phyloP scores from a whole-genome alignment of 2,113 vertebrate species.

The Actinemys pallida region DNA sequence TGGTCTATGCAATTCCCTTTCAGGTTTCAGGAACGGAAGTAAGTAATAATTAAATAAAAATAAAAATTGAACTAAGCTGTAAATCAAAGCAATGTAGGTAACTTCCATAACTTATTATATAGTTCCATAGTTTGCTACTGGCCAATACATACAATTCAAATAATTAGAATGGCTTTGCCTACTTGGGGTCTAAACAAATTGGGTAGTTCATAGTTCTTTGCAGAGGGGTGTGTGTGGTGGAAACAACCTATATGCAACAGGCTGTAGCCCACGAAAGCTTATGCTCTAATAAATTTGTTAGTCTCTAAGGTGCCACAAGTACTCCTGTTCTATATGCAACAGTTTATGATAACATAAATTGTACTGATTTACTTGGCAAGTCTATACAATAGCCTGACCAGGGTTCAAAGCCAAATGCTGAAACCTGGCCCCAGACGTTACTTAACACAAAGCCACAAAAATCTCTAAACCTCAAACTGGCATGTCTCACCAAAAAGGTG shows the following conservation, averaged over 20 bases:
- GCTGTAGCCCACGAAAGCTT: no score
- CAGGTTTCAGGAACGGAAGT: background rate
- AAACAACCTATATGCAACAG: background rate
- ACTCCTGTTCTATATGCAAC: background rate
- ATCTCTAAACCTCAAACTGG: slow-evolving; percentile 47
- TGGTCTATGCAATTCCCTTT: background rate
- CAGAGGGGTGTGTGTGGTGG: background rate
- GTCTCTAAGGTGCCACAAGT: no score
- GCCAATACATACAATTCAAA: background rate
- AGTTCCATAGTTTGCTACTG: background rate
- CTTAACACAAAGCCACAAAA: slow-evolving; percentile 58
- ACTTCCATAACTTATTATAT: background rate
- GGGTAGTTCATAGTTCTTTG: background rate
- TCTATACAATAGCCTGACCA: background rate
- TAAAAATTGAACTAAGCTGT: background rate
- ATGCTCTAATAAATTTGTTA: no score
- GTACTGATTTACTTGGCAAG: slow-evolving; percentile 48
- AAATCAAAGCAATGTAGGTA: background rate
- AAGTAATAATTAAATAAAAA: background rate
- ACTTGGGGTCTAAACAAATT: background rate
- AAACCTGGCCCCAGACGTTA: slow-evolving; percentile 50
- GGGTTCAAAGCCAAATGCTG: slow-evolving; percentile 33
- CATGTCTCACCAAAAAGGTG: slow-evolving; percentile 54
- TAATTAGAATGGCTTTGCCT: background rate
- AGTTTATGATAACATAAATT: background rate